phyloP scores from a whole-genome alignment of 2,888 invertebrate genomes.

The Caenorhabditis doughertyi region DNA sequence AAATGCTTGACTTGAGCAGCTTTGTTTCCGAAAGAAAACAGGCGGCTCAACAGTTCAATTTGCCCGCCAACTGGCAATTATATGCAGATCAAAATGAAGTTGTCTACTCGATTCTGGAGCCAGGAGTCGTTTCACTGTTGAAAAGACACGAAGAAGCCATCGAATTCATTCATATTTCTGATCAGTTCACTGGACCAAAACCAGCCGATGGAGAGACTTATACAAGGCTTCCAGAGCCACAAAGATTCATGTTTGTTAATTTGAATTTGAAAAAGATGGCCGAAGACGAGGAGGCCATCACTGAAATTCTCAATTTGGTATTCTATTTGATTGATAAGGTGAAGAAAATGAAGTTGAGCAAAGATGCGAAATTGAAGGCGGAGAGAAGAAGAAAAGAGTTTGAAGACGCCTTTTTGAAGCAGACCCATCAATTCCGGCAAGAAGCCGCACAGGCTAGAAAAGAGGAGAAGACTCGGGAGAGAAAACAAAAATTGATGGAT shows the following conservation, averaged over 20 bases:
- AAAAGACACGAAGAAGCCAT: constrained; percentile 90
- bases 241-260: constrained; percentile 89
- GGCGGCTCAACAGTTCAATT: constrained; percentile 59
- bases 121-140: constrained; percentile 74
- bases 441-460: constrained; percentile 95
- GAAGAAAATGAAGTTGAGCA: constrained; percentile 82
- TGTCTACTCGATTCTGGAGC: constrained; percentile 65
- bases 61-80: constrained; percentile 63
- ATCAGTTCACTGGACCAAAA: constrained; percentile 93
- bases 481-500: constrained; percentile 93
- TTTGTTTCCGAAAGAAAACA: constrained; percentile 69
- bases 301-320: constrained; percentile 83
- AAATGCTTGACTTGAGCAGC: constrained; percentile 90
- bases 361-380: constrained; percentile 86
- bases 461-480: constrained; percentile 94
- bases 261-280: constrained; percentile 65
- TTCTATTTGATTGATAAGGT: constrained; percentile 95
- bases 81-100: constrained; percentile 72
- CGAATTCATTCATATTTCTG: constrained; percentile 97
- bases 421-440: constrained; percentile 95
- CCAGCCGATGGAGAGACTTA: constrained; percentile 87
- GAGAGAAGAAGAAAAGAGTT: constrained; percentile 95
- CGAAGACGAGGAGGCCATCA: constrained; percentile 59
- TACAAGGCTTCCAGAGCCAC: constrained; percentile 86
- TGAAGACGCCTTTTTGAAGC: constrained; percentile 94